Percentiles rank a stretch among this genome's conserved stretches.
phyloP scores from a whole-genome alignment of 2,888 invertebrate species.

The Idaea aversata region DNA sequence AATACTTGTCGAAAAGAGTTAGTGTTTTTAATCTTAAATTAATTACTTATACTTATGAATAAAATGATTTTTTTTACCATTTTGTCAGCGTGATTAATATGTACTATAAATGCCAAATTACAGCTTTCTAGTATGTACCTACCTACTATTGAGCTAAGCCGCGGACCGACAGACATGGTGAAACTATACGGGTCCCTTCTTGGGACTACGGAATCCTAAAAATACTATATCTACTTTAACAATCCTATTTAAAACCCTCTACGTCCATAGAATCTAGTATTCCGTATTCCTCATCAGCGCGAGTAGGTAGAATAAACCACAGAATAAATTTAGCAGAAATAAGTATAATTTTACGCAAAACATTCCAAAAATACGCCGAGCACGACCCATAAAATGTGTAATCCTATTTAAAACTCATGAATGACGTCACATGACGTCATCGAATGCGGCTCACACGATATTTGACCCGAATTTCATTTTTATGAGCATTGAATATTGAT shows the following conservation, averaged over 20 bases:
- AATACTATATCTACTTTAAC: no score
- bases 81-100: no score
- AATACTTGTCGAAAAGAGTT: no score
- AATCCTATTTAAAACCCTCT: no score
- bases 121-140: neutral
- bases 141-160: neutral
- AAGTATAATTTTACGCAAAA: neutral
- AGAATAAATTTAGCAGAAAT: no score
- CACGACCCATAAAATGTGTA: neutral
- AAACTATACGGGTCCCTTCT: neutral
- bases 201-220: neutral
- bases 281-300: no score
- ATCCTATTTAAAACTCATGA: neutral
- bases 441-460: neutral
- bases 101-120: neutral
- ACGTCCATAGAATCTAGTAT: no score
- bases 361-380: neutral
- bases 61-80: no score
- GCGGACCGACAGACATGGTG: neutral
- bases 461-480: constrained; percentile 4
- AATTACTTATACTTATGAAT: no score
- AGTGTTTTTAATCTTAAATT: no score
- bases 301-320: no score
- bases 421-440: neutral
- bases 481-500: neutral